Evolutionary conservation across 2,797 vertebrate species (phyloP).

Genomic region (Lacerta bilineata): DNA sequence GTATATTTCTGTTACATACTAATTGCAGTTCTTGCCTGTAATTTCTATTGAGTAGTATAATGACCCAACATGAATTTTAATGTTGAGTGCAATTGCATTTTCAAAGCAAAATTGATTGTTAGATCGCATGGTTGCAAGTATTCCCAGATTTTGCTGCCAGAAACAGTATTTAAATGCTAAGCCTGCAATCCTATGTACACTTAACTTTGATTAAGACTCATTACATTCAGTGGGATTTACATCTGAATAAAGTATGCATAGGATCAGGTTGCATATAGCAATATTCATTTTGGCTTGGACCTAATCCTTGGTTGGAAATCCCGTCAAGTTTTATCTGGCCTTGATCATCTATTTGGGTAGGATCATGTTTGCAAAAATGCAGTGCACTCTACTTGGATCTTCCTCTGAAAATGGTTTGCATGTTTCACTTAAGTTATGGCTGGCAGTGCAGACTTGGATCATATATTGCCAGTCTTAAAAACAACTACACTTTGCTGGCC

Average conservation of each 20-base stretch:
- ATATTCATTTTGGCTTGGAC: not conserved
- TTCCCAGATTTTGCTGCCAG: conserved; percentile 5
- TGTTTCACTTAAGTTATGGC: not conserved
- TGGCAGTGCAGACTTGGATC: not conserved
- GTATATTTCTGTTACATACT: not conserved
- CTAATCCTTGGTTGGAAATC: not conserved
- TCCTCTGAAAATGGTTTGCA: not conserved
- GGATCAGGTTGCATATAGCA: not conserved
- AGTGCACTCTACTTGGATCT: not conserved
- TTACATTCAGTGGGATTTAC: not conserved
- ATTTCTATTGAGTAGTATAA: conserved; percentile 22
- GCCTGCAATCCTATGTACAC: not conserved
- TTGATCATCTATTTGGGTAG: not conserved
- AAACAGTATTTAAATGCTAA: conserved; percentile 45
- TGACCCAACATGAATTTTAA: not conserved
- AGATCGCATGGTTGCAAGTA: conserved; percentile 3
- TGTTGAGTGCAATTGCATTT: conserved; percentile 30
- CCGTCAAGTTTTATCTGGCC: not conserved
- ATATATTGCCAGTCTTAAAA: not conserved
- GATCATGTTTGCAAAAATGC: not conserved
- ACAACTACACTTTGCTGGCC: not conserved
- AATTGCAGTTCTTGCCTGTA: fast-evolving
- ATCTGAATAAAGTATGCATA: not conserved
- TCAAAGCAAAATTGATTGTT: conserved; percentile 23
- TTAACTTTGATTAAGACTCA: not conserved